These are phyloP conservation scores for Bellardia pandia DNA, from an alignment of 2,888 invertebrate species.

Conservation along the genomic window DNA sequence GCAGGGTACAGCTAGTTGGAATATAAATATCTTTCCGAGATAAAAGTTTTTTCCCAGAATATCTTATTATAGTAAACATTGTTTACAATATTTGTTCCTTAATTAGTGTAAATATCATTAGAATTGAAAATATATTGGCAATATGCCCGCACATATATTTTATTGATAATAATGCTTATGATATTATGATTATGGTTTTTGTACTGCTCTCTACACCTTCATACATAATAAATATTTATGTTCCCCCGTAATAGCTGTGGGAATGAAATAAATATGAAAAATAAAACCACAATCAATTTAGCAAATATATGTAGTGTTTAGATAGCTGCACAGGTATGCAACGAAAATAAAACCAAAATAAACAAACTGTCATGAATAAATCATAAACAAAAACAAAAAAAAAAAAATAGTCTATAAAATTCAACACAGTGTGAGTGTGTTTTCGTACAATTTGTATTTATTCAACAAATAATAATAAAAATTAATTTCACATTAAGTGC, in stretches of 20 bases:
- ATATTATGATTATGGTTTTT: neutral
- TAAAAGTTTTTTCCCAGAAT: no score
- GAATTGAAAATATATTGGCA: neutral
- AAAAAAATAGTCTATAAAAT: no score
- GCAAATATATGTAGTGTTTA: neutral
- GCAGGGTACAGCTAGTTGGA: no score
- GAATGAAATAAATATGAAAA: neutral
- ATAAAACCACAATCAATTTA: neutral
- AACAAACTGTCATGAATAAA: conserved; percentile 49
- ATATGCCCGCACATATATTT: neutral
- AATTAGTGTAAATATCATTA: no score
- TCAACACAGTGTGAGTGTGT: no score
- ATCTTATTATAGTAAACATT: no score
- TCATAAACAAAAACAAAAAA: no score
- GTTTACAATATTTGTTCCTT: no score
- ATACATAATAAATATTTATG: neutral
- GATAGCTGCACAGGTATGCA: neutral
- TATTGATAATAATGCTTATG: conserved; percentile 5
- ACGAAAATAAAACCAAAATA: neutral
- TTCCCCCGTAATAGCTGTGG: neutral
- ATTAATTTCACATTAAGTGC: conserved; percentile 51
- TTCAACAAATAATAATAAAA: conserved; percentile 13
- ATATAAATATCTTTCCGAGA: no score
- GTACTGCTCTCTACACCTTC: neutral
- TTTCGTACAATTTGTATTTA: neutral